Base-by-base conservation (phyloP, 1,140 invertebrate species). In the Plectus sambesii region DNA sequence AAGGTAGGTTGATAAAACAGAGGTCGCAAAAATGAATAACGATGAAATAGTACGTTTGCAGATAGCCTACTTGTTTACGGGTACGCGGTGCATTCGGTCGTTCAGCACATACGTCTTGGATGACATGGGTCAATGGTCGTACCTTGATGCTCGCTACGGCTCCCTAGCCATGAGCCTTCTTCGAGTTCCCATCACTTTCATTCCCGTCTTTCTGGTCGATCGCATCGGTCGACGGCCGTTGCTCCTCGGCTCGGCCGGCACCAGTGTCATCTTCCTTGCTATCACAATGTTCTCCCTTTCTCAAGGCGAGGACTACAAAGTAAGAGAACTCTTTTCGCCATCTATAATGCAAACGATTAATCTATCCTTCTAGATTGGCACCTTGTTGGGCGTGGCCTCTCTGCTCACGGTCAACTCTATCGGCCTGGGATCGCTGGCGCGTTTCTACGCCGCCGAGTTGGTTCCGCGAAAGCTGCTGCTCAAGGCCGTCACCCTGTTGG, bases 11-110 rank as follows among this genome's bases (percentile, higher is more conserved):
- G n/a, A n/a, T n/a, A n/a, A n/a, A n/a, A n/a, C n/a, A n/a, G n/a
- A n/a, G n/a, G n/a, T n/a, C n/a, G n/a, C n/a, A n/a, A n/a, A n/a
- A n/a, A n/a, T n/a, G n/a, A n/a, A n/a, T n/a, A n/a, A n/a, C n/a
- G n/a, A n/a, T n/a, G n/a, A n/a, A n/a, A n/a, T n/a, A n/a, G n/a
- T n/a, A n/a, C n/a, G n/a, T n/a, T n/a, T n/a, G n/a, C n/a, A 42
- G 41, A 42, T 42, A 15, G 41, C 41, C 19, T 42, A 42, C 20
- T 25, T 42, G n/a, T 42, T 42, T 30, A 42, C 41, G 5, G 41
- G 41, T 8, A 30, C 41, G 5, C 6, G 41, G 5, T 25, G 26
- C 20, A 22, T 42, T 17, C 41, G 41, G 6, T 42, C 41, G 15
- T 42, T 42, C 41, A 42, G 36, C 41, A 42, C 41, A 20, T 42